A percentile compares a stretch with the other conserved stretches of the same genome.
These are phyloP conservation scores for Takifugu bimaculatus DNA, from an alignment of 2,113 vertebrate species.

Conservation along the genomic window DNA sequence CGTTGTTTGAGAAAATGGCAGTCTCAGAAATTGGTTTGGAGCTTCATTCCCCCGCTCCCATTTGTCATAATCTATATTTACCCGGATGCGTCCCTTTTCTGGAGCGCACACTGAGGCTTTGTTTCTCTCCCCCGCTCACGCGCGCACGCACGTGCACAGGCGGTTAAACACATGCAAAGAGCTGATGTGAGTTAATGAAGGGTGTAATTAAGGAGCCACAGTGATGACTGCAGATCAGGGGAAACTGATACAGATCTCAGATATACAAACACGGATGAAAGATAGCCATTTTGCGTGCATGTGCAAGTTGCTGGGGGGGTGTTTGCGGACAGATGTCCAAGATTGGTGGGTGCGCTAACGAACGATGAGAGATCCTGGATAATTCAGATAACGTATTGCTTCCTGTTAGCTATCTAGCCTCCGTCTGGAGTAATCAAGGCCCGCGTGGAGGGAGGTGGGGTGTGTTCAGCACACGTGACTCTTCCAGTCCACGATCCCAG, in stretches of 20 bases:
- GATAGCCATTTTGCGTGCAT: constrained; percentile 47
- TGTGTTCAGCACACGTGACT: constrained; percentile 18
- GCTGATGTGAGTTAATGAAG: constrained; percentile 71
- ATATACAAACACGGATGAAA: constrained; percentile 67
- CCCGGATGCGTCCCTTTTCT: constrained; percentile 8
- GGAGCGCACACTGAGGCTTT: background rate
- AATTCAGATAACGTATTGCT: constrained; percentile 54
- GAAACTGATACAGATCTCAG: constrained; percentile 69
- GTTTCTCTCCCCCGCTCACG: constrained; percentile 10
- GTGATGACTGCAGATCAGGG: constrained; percentile 65
- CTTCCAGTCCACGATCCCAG: constrained; percentile 3
- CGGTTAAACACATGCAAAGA: constrained; percentile 49
- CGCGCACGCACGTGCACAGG: constrained; percentile 8
- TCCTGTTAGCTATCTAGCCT: constrained; percentile 53
- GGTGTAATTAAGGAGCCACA: constrained; percentile 73
- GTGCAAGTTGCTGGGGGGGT: constrained; percentile 12
- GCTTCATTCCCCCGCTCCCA: constrained; percentile 43
- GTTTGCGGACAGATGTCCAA: constrained; percentile 41
- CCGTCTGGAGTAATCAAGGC: constrained; percentile 37
- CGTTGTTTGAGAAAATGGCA: constrained; percentile 55
- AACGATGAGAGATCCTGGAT: constrained; percentile 41
- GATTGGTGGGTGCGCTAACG: constrained; percentile 24
- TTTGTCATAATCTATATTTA: constrained; percentile 62
- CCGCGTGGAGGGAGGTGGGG: constrained; percentile 30
- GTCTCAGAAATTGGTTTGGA: constrained; percentile 62